phyloP scores from a whole-genome alignment of 2,888 invertebrate species.

The Epistrophe grossulariae region DNA sequence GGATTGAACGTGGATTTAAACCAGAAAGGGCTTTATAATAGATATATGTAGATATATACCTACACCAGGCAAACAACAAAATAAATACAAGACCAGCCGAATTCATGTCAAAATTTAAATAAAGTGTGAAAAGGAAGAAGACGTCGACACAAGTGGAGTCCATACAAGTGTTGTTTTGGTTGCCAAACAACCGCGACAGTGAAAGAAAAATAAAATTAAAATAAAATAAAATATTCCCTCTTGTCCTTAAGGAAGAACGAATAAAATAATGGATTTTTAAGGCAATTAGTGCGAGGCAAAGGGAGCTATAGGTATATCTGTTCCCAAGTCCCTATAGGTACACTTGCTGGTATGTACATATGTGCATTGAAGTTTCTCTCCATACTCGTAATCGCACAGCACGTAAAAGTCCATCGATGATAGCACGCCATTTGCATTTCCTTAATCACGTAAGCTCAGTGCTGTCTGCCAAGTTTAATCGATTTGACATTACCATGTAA shows the following conservation, averaged over 20 bases:
- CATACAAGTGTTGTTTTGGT: conserved; percentile 60
- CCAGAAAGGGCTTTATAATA: conserved; percentile 24
- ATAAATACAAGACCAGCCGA: conserved; percentile 53
- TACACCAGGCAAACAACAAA: conserved; percentile 2
- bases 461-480: conserved; percentile 68
- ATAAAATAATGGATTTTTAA: conserved; percentile 53
- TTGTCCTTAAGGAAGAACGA: conserved; percentile 18
- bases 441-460: conserved; percentile 67
- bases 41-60: background rate
- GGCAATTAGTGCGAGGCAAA: conserved; percentile 54
- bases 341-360: background rate
- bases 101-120: conserved; percentile 74
- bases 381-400: conserved; percentile 27
- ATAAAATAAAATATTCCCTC: conserved; percentile 6
- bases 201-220: conserved; percentile 26
- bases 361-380: conserved; percentile 4
- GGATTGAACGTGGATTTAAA: conserved; percentile 35
- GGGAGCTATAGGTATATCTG: background rate
- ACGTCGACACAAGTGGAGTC: conserved; percentile 60
- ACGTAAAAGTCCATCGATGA: conserved; percentile 58
- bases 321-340: background rate
- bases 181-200: conserved; percentile 53
- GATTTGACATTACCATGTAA: conserved; percentile 65
- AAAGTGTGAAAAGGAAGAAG: conserved; percentile 73
- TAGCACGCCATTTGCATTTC: conserved; percentile 68